These are phyloP conservation scores for Telmatochromis sp. DNA, from an alignment of 2,113 vertebrate species.

Conservation along the genomic window DNA sequence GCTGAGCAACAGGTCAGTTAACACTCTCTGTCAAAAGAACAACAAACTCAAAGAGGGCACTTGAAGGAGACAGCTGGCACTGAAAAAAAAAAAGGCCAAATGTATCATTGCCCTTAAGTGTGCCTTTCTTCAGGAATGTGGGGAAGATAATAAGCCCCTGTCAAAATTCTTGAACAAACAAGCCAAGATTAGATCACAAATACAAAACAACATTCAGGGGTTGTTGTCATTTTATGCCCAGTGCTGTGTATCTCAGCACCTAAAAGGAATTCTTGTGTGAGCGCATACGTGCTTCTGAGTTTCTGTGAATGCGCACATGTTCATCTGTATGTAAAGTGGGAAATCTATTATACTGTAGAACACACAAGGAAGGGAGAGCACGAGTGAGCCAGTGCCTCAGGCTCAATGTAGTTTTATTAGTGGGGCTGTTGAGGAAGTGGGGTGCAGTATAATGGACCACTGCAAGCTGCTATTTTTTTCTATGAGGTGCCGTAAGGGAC, in stretches of 20 bases:
- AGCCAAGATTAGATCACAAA: background rate
- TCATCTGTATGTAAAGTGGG: conserved; percentile 22
- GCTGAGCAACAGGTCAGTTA: background rate
- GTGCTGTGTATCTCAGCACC: background rate
- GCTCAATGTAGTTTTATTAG: conserved; percentile 24
- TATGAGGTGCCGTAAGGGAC: too few relatives aligned
- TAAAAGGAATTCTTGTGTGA: background rate
- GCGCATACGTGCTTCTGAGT: background rate
- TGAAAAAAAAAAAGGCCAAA: background rate
- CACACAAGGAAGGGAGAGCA: background rate
- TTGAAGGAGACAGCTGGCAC: background rate
- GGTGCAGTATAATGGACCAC: background rate
- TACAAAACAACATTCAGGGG: background rate
- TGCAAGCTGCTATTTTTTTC: background rate
- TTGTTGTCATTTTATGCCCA: background rate
- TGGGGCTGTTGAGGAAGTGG: background rate
- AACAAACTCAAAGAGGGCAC: background rate
- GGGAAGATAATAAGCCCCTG: background rate
- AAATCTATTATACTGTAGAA: conserved; percentile 26
- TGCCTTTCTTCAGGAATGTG: background rate
- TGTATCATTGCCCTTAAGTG: background rate
- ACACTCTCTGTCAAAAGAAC: background rate
- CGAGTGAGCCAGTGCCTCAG: background rate
- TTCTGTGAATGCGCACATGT: background rate
- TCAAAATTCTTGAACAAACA: conserved; percentile 8